Conservation (phyloP, 2,888 invertebrate genomes). For the Tryphoninae sp. region DNA sequence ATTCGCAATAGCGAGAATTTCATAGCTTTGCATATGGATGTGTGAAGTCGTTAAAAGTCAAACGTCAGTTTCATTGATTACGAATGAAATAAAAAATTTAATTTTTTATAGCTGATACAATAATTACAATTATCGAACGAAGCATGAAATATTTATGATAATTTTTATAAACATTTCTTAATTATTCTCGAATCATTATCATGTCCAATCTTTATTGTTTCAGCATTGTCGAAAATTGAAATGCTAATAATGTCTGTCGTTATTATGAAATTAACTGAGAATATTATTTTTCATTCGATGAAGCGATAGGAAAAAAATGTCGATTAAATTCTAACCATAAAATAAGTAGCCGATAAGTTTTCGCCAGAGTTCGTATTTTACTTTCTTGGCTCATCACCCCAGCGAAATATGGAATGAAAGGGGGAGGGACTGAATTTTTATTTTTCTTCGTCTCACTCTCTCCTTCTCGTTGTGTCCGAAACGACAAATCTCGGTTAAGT, state of each 20-base stretch:
- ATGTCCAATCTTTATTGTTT: slow-evolving; percentile 48
- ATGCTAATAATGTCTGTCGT: too few species aligned
- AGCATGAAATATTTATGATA: not conserved
- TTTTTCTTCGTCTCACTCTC: slow-evolving; percentile 39
- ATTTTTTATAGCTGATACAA: not conserved
- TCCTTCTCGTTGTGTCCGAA: slow-evolving; percentile 63
- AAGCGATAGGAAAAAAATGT: slow-evolving; percentile 35
- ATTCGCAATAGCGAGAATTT: not conserved
- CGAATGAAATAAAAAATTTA: not conserved
- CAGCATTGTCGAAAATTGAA: slow-evolving; percentile 20
- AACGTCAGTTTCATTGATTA: not conserved
- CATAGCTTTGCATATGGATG: not conserved
- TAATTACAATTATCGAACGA: not conserved
- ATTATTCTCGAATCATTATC: slow-evolving; percentile 41
- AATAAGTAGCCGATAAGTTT: too few species aligned
- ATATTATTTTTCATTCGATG: too few species aligned
- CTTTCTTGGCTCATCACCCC: slow-evolving; percentile 42
- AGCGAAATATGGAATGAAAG: slow-evolving; percentile 8
- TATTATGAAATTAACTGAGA: too few species aligned
- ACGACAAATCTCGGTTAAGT: slow-evolving; percentile 77
- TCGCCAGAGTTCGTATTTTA: slow-evolving; percentile 6
- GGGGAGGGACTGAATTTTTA: not conserved
- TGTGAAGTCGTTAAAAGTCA: not conserved
- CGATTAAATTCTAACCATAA: slow-evolving; percentile 13
- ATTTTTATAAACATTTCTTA: not conserved